phyloP scores from a whole-genome alignment of 1,140 invertebrate species.

The Myzus persicae region DNA sequence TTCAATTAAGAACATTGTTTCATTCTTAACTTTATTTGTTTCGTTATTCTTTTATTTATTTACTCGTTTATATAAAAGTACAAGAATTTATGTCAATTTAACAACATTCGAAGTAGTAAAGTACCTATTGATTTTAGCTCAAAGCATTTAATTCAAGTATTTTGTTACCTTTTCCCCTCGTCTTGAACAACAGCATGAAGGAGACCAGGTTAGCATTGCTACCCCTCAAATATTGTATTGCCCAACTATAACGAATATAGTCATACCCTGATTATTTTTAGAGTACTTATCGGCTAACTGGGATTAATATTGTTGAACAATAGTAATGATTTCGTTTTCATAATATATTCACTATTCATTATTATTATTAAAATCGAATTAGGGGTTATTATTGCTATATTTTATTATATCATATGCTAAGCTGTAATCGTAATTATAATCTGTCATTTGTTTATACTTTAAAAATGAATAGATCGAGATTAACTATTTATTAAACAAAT shows the following conservation, averaged over 20 bases:
- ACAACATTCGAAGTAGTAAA: background rate
- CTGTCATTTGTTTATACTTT: too few relatives aligned
- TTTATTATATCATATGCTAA: background rate
- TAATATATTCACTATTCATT: background rate
- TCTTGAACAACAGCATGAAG: background rate
- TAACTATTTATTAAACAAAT: background rate
- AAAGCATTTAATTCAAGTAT: background rate
- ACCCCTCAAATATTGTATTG: background rate
- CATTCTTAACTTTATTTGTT: too few relatives aligned
- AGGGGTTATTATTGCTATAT: background rate
- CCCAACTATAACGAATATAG: background rate
- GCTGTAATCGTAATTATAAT: too few relatives aligned
- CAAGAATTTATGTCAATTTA: background rate
- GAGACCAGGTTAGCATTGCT: background rate
- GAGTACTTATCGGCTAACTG: background rate
- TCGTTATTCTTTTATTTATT: background rate
- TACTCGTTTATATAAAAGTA: background rate
- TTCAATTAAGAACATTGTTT: too few relatives aligned
- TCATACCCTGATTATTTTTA: background rate
- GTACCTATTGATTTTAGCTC: background rate
- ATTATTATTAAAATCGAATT: background rate
- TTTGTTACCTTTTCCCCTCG: background rate
- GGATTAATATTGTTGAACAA: background rate
- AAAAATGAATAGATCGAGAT: background rate
- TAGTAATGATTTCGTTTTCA: background rate